phyloP scores from a whole-genome alignment of 2,113 vertebrate species.

The Chrysochloris asiatica region DNA sequence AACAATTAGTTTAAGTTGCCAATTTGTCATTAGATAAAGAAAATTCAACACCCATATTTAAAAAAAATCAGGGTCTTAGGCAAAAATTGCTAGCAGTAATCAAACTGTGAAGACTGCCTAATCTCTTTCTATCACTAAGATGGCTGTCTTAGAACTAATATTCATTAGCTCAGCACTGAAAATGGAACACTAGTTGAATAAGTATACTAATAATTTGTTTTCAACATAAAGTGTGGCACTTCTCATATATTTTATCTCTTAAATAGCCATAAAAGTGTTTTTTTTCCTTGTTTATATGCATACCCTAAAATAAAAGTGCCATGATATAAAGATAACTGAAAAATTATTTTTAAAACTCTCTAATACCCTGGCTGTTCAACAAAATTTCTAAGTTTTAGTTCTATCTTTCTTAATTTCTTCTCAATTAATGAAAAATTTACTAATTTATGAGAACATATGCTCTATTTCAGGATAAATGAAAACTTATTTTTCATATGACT shows the following conservation, averaged over 20 bases:
- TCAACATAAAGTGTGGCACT: not conserved
- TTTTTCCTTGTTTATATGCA: not conserved
- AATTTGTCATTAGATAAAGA: not conserved
- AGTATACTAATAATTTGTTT: not conserved
- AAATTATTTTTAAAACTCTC: not conserved
- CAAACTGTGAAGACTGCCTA: not conserved
- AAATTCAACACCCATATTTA: not conserved
- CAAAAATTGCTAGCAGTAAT: not conserved
- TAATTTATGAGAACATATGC: constrained; percentile 11
- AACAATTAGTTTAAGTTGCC: not conserved
- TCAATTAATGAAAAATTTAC: constrained; percentile 24
- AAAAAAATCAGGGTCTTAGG: not conserved
- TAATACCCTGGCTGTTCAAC: not conserved
- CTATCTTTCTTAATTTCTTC: not conserved
- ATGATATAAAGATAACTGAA: not conserved
- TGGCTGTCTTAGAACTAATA: not conserved
- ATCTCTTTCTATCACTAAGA: not conserved
- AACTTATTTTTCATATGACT: constrained; percentile 30
- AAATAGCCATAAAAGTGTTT: not conserved
- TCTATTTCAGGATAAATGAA: constrained; percentile 36
- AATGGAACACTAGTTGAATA: not conserved
- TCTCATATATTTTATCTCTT: not conserved
- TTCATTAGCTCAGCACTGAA: not conserved
- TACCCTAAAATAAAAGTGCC: not conserved
- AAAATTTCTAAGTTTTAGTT: constrained; percentile 2